Evolutionary conservation across 2,888 invertebrate species (phyloP), one percentile per base, ranked within the genome.

Genomic region (Ormia ochracea): DNA sequence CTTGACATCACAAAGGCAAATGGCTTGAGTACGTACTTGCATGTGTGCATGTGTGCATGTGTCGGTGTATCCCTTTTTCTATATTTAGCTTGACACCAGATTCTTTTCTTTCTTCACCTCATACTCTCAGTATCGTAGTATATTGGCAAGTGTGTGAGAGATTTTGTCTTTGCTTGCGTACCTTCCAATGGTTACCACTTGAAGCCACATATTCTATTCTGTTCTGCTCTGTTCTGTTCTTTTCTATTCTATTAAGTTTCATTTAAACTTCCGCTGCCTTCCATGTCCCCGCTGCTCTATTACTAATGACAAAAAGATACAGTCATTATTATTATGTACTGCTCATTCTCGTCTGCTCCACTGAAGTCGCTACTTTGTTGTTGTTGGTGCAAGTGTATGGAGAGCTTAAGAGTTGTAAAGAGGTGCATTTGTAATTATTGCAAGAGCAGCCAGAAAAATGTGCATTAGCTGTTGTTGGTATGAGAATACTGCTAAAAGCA

Each of bases 1-100:
- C 79, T 79, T 79, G 75, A 79, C 75, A 79, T 75, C 58, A 65
- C 74, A 69, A 74, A 69, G 59, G 56, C 31, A 78, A 65, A 45
- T 14, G 31, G 9, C 3, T 19, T 12, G 3, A 10, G 10, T 41
- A 4, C 5, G 19, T 28, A 26, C 10, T 41, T 31, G n/a, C n/a
- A 41, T 50, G 50, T n/a, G n/a, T n/a, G n/a, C n/a, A n/a, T n/a
- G n/a, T n/a, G n/a, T n/a, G n/a, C n/a, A n/a, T n/a, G n/a, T n/a
- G n/a, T n/a, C n/a, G n/a, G n/a, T n/a, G n/a, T n/a, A n/a, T n/a
- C n/a, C n/a, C n/a, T n/a, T n/a, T n/a, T n/a, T n/a, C n/a, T n/a
- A n/a, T n/a, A n/a, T n/a, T n/a, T n/a, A n/a, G n/a, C n/a, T n/a
- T n/a, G n/a, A n/a, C n/a, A n/a, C n/a, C 9, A 38, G 28, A 38